phyloP scores from a whole-genome alignment of 2,888 invertebrate genomes.

The Tricholauxania praeusta region DNA sequence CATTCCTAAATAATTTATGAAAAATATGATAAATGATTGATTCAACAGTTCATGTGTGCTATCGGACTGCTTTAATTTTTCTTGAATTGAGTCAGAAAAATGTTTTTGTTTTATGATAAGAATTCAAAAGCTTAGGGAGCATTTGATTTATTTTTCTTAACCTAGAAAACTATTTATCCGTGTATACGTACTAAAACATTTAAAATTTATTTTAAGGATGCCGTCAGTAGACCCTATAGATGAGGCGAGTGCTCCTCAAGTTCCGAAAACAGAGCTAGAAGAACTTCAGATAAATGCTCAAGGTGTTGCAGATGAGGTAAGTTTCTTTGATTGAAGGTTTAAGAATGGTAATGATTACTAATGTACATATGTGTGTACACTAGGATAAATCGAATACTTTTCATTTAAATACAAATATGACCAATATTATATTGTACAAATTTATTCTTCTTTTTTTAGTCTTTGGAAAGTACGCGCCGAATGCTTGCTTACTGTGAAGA shows the following conservation, averaged over 20 bases:
- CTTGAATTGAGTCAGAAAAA: no score
- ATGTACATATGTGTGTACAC: no score
- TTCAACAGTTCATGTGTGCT: no score
- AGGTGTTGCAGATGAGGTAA: slow-evolving; percentile 91
- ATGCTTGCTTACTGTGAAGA: slow-evolving; percentile 94
- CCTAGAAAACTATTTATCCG: not conserved
- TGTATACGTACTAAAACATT: not conserved
- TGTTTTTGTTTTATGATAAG: no score
- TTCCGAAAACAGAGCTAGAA: slow-evolving; percentile 88
- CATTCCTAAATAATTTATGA: no score
- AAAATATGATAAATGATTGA: no score
- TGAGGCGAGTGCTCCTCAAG: slow-evolving; percentile 70
- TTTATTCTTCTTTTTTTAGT: slow-evolving; percentile 68
- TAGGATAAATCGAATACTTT: not conserved
- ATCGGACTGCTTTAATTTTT: no score
- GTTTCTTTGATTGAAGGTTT: slow-evolving; percentile 51
- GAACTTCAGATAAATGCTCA: slow-evolving; percentile 87
- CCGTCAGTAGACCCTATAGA: slow-evolving; percentile 71
- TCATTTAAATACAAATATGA: not conserved
- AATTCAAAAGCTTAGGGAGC: no score
- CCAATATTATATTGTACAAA: not conserved
- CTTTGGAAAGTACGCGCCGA: slow-evolving; percentile 90
- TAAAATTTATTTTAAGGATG: slow-evolving; percentile 70
- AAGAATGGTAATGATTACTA: no score
- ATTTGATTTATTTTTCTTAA: no score